Evolutionary conservation across 1,140 invertebrate genomes (phyloP), one percentile per base, ranked within the genome.

Genomic region (Neoseiulus cucumeris): DNA sequence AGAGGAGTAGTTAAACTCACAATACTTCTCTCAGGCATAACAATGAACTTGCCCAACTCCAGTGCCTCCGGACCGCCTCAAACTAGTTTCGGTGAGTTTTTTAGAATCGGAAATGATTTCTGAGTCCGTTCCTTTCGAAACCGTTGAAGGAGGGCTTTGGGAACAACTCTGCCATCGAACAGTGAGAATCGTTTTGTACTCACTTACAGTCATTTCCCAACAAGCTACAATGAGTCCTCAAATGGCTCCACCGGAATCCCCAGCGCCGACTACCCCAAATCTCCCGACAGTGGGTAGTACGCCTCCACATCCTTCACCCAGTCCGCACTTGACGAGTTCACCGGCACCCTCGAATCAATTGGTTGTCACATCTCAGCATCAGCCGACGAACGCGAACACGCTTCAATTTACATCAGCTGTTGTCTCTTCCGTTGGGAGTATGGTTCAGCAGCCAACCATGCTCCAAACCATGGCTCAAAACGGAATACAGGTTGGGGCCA

Each of bases 211-310:
- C 14, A 25, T 59, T 14, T 59, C 51, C 51, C 51, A 59, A 59
- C 51, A 39, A 39, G 33, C 51, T 4, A 59, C 51, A 9, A 59
- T 59, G 51, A 59, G 51, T 59, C 51, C 51, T 25, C 51, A 59
- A 18, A 59, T 59, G 51, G 51, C 51, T 9, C 51, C 51, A 5
- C 51, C 51, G 51, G 51, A 59, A 17, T 17, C 51, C 22, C 51
- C 51, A 1, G 51, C 51, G 17, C 25, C 51, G 33, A 29, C 51
- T 12, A 59, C 51, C 2, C 51, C 51, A 6, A 59, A 20, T 47
- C 25, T 20, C 25, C 14, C 45, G 5, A 47, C 25, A 4, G 18
- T 22, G 28, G 28, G 18, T 17, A 6, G 5, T 22, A 20, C 25
- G 17, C 14, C 33, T 25, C 25, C 14, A 5, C 12, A 17, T 17